Evolutionary conservation across 2,888 invertebrate genomes (phyloP), one percentile per base, ranked within the genome.

Genomic region (Mythimna pallens): DNA sequence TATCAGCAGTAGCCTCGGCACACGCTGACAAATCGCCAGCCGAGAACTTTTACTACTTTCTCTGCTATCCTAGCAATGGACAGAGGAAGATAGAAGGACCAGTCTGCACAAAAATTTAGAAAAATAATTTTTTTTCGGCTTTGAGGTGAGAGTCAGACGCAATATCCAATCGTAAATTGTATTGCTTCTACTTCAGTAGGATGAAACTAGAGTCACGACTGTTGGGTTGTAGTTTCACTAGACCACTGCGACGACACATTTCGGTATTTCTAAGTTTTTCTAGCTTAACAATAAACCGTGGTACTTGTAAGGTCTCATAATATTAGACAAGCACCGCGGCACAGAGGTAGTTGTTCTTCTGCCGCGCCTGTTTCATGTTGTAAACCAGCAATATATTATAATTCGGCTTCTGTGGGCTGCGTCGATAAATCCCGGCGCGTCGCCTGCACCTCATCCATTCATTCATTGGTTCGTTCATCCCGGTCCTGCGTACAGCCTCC

Each of bases 41-140:
- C 58, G 67, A 76, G 72, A 79, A 82, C 74, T 86, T 84, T 79
- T 81, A 84, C 86, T 80, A 76, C 79, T 79, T 73, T 70, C 73
- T 54, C 67, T 61, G 66, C 34, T 34, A 17, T 47, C 25, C 57
- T 61, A 25, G 5, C 52, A 14, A 40, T n/a, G 5, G 0, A 17
- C 17, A n/a, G 22, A 20, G 12, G 5, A 34, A 2, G 7, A 20
- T 68, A 73, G 59, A 66, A 80, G 52, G 12, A 22, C 36, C 59
- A 47, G 8, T 9, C 4, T 17, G 1, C 5, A 25, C 10, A 30
- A 65, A 4, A 34, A 4, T 22, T n/a, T 20, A 6, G 30, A 34
- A 1, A 58, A 25, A n/a, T 9, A 25, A 14, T 1, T 17, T 43
- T 43, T 14, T 14, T 43, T 43, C 14, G 5, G 12, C 43, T 43